Base-by-base conservation (phyloP, 1,140 invertebrate genomes). In the Parasteatoda tepidariorum region DNA sequence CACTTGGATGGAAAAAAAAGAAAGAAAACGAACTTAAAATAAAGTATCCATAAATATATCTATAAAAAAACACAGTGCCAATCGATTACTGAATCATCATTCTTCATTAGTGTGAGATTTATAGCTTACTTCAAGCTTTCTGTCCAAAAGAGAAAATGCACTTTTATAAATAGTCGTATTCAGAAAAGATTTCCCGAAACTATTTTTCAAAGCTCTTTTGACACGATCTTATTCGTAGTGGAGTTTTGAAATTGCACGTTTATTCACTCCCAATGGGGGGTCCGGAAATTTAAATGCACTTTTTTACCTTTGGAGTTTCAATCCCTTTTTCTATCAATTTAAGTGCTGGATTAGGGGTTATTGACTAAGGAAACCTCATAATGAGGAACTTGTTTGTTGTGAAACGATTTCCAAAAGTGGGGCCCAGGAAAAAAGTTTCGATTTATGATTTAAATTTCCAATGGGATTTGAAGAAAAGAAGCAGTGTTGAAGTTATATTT, bases 61-160 rank as follows among this genome's bases (percentile, higher is more conserved):
- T n/a, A n/a, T n/a, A n/a, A n/a, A n/a, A n/a, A n/a, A n/a, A n/a
- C n/a, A n/a, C n/a, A n/a, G n/a, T n/a, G n/a, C n/a, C 57, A 61
- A 79, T 79, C 76, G 76, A 79, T 68, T 79, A 13, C 61, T 79
- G 34, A 79, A 68, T 68, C 76, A 79, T 68, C 62, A 68, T 62
- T 79, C 76, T 79, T 79, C 62, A 79, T 79, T 79, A 79, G 64
- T 28, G 31, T 33, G 48, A 79, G 64, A 79, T 79, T 79, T 79
- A 79, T 68, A 64, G 74, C 62, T 31, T 33, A n/a, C 76, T 79
- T 79, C 76, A 79, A 59, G 62, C 31, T 54, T 79, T 68, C 48
- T 59, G 76, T 79, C 76, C 57, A 22, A 57, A 34, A 41, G 62
- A 7, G 76, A 79, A 79, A 79, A 79, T 57, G 76, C 66, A 59